phyloP scores from a whole-genome alignment of 2,888 invertebrate genomes.

The Thecocarcelia acutangulata region DNA sequence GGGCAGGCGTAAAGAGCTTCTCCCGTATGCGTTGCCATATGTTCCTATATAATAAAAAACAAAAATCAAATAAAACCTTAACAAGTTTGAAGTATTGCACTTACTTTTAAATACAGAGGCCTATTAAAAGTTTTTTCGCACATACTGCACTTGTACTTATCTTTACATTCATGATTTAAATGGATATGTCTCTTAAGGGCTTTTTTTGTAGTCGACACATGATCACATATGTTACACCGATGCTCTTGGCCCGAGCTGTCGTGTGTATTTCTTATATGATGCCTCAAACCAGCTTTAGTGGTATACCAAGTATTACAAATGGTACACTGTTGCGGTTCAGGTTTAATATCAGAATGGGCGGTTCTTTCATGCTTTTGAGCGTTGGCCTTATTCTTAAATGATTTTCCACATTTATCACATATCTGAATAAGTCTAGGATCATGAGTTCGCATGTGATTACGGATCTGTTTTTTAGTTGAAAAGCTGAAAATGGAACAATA shows the following conservation, averaged over 20 bases:
- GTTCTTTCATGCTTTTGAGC: slow-evolving; percentile 78
- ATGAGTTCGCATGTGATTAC: too few species aligned
- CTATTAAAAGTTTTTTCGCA: slow-evolving; percentile 80
- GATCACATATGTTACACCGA: slow-evolving; percentile 78
- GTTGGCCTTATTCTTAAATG: slow-evolving; percentile 75
- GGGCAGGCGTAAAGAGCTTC: slow-evolving; percentile 79
- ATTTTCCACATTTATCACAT: slow-evolving; percentile 77
- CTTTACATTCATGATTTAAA: slow-evolving; percentile 78
- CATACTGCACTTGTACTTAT: slow-evolving; percentile 79
- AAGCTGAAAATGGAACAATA: too few species aligned
- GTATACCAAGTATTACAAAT: slow-evolving; percentile 79
- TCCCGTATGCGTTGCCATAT: slow-evolving; percentile 79
- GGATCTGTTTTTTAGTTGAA: too few species aligned
- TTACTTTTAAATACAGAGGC: slow-evolving; percentile 77
- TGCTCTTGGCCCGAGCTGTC: slow-evolving; percentile 76
- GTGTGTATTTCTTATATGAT: slow-evolving; percentile 78
- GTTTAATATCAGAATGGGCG: slow-evolving; percentile 31
- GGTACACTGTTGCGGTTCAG: slow-evolving; percentile 71
- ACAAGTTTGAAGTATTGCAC: background rate
- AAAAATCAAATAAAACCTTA: too few species aligned
- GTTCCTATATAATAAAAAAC: slow-evolving; percentile 74
- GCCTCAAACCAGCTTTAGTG: slow-evolving; percentile 76
- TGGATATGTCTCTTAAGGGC: slow-evolving; percentile 79
- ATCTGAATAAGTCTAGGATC: slow-evolving; percentile 73
- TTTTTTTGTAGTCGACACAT: slow-evolving; percentile 77